A percentile compares a stretch with the other conserved stretches of the same genome.
Conservation (phyloP, 1,140 invertebrate genomes). For the Branchinecta lynchi region DNA sequence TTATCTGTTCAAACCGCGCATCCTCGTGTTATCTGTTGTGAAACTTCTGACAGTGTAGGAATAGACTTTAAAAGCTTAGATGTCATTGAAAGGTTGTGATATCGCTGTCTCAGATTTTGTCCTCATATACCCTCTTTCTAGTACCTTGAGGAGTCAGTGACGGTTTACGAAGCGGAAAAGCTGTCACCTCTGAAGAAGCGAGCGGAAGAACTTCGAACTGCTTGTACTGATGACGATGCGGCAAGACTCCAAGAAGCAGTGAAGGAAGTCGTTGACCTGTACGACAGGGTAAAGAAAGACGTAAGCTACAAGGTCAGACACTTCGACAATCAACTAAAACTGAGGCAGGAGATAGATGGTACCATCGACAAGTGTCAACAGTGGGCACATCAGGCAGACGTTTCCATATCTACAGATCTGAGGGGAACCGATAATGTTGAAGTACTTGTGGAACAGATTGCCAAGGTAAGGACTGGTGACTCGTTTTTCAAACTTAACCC, state of each 20-base stretch:
- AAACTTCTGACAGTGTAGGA: too few species aligned
- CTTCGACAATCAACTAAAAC: conserved; percentile 51
- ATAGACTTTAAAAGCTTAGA: too few species aligned
- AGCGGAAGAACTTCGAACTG: not conserved
- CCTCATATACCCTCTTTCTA: too few species aligned
- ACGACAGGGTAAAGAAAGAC: conserved; percentile 49
- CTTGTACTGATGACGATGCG: conserved; percentile 13
- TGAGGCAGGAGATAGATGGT: conserved; percentile 59
- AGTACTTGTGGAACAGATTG: conserved; percentile 63
- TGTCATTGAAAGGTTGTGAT: too few species aligned
- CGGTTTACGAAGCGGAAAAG: conserved; percentile 25
- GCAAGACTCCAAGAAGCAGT: conserved; percentile 20
- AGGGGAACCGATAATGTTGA: conserved; percentile 52
- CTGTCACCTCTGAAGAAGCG: not conserved
- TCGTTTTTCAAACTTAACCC: too few species aligned
- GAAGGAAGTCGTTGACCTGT: conserved; percentile 44
- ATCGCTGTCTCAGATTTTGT: too few species aligned
- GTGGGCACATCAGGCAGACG: conserved; percentile 74
- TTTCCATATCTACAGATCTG: conserved; percentile 58
- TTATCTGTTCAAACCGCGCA: too few species aligned
- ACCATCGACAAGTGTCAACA: conserved; percentile 60
- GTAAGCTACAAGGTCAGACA: conserved; percentile 53
- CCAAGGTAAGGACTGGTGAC: conserved; percentile 39
- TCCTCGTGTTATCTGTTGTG: too few species aligned
- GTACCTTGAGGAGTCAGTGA: too few species aligned